A percentile compares a stretch with the other conserved stretches of the same genome.
Conservation (phyloP, 1,140 invertebrate genomes). For the Trachelipus rathkii region DNA sequence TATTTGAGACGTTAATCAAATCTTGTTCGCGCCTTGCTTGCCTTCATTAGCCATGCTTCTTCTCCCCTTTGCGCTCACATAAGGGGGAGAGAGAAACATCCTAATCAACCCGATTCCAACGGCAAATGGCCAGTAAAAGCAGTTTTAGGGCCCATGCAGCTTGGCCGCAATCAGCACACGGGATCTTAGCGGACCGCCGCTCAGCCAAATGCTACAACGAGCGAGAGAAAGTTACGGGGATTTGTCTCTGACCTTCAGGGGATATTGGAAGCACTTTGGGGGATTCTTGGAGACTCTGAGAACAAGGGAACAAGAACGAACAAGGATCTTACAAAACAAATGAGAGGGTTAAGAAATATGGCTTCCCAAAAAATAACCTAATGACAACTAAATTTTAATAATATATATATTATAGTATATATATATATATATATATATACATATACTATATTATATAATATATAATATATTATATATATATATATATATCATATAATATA, state of each 20-base stretch:
- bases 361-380: no score
- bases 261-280: background rate
- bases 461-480: no score
- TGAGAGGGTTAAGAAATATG: no score
- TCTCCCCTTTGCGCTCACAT: background rate
- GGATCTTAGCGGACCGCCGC: background rate
- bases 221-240: background rate
- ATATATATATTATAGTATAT: no score
- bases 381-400: no score
- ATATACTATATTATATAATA: no score
- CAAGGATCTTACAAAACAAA: no score
- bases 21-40: background rate
- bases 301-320: no score
- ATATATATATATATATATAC: no score
- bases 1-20: background rate
- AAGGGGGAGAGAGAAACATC: background rate
- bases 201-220: background rate
- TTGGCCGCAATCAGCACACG: background rate
- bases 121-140: background rate
- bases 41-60: background rate
- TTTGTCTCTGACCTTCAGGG: background rate
- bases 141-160: background rate
- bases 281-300: background rate
- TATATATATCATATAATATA: no score
- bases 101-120: background rate